Evolutionary conservation across 2,888 invertebrate species (phyloP), one percentile per base, ranked within the genome.

Genomic region (Tuberolachnus salignus): DNA sequence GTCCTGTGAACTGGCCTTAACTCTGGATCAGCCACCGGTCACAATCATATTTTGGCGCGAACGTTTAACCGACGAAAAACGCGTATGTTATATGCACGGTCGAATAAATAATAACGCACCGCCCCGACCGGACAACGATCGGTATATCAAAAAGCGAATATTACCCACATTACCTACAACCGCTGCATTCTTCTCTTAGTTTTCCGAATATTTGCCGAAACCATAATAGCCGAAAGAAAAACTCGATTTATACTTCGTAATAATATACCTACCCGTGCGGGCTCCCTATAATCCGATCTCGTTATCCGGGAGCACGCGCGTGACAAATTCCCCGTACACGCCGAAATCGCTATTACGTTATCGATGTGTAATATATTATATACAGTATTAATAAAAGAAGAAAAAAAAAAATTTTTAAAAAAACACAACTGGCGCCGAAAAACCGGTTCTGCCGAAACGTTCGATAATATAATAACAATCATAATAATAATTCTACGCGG

Each of bases 401-500:
- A 71, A 44, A 23, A 26, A 59, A n/a, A n/a, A n/a, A n/a, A n/a
- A n/a, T n/a, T n/a, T n/a, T n/a, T n/a, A n/a, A n/a, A n/a, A 34
- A 59, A 6, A 59, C 34, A 72, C 61, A 72, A 72, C 72, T 51
- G 72, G 72, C 72, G 64, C 75, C 75, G 57, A 75, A 66, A 74
- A 75, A 57, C 64, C 75, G 75, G 75, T 75, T 51, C 53, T n/a
- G 34, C 14, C 66, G 19, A 55, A 75, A 66, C 46, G 26, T 66
- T 55, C 34, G 6, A 74, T 64, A 64, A 53, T 64, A 73, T 21
- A 4, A 61, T 53, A 69, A 53, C 34, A 70, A 70, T 70, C 1
- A 61, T 53, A 69, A 53, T 53, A 70, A 70, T 70, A 46, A 57
- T 64, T 42, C 63, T 34, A 34, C 42, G 23, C 23, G 23, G 73